phyloP scores from a whole-genome alignment of 2,888 invertebrate genomes.

The Fragum whitleyi region DNA sequence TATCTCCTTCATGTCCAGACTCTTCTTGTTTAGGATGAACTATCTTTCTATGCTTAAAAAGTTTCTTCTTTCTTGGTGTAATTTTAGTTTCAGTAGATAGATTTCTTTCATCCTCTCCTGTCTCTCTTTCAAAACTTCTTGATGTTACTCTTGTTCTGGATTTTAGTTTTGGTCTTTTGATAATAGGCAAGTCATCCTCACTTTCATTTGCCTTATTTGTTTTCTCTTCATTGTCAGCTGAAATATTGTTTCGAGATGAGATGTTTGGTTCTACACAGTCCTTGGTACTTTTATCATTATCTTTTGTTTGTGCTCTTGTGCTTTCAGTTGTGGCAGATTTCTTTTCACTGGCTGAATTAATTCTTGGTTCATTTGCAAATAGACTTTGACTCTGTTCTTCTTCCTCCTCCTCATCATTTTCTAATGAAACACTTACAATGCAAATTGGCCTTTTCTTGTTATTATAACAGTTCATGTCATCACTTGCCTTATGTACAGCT shows the following conservation, averaged over 20 bases:
- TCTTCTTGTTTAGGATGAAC: constrained; percentile 17
- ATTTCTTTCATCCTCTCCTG: neutral
- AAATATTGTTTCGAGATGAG: neutral
- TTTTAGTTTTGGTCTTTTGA: neutral
- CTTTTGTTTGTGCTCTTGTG: neutral
- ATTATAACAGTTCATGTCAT: neutral
- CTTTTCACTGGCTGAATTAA: neutral
- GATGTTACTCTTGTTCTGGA: neutral
- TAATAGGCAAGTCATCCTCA: constrained; percentile 7
- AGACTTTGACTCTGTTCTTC: constrained; percentile 21
- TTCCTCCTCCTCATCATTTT: neutral
- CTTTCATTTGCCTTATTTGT: neutral
- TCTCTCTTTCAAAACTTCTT: neutral
- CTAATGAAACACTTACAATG: neutral
- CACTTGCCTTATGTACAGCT: neutral
- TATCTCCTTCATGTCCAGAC: constrained; percentile 55
- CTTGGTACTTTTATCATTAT: neutral
- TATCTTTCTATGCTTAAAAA: neutral
- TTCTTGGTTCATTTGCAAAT: neutral
- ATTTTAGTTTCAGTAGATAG: neutral
- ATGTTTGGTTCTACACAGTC: no score
- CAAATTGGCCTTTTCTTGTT: neutral
- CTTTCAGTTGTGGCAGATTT: neutral
- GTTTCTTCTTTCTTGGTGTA: neutral
- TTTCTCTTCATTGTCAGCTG: neutral